Base-by-base conservation (phyloP, 1,140 invertebrate genomes). In the Phortica variegata region DNA sequence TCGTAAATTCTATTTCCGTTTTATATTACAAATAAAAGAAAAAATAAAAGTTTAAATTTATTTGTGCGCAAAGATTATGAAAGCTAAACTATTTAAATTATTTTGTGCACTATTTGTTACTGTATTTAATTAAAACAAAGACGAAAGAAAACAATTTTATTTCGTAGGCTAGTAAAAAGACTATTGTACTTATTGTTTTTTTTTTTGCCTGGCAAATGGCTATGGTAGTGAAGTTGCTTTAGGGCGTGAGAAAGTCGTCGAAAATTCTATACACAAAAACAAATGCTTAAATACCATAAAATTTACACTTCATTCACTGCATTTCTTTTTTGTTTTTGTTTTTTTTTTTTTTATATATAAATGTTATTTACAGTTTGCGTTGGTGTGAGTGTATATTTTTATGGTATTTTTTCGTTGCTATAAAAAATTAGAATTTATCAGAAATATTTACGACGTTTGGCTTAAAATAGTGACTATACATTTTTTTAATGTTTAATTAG, bases 381-480 rank as follows among this genome's bases (percentile, higher is more conserved):
- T 43, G 43, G 32, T 47, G 43, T 58, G 39, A 51, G 46, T 52
- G 60, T 65, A 51, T 38, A 17, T 16, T 7, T 16, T 50, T 43
- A 50, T 65, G 48, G 57, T 61, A 61, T 58, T 55, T 58, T 38
- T 15, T n/a, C n/a, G 5, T 38, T 50, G 43, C 52, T 68, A 58
- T 56, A 50, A 60, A 54, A 38, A 17, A 17, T 13, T 38, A 16
- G 10, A 16, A 17, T 36, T 36, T 36, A 36, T 36, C 5, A 8
- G 49, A 63, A 69, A 45, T 63, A 47, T 39, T 51, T 41, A 44
- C n/a, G 29, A 26, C 50, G 32, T 53, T 59, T 58, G 54, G 52
- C 71, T 73, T 73, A 73, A 73, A 73, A 61, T 73, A 73, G 71
- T 73, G 71, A 73, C 71, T 73, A 73, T 73, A 73, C 71, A 73